Evolutionary conservation across 2,797 vertebrate species (phyloP), one percentile per base, ranked within the genome.

Genomic region (Aphelocoma californica): DNA sequence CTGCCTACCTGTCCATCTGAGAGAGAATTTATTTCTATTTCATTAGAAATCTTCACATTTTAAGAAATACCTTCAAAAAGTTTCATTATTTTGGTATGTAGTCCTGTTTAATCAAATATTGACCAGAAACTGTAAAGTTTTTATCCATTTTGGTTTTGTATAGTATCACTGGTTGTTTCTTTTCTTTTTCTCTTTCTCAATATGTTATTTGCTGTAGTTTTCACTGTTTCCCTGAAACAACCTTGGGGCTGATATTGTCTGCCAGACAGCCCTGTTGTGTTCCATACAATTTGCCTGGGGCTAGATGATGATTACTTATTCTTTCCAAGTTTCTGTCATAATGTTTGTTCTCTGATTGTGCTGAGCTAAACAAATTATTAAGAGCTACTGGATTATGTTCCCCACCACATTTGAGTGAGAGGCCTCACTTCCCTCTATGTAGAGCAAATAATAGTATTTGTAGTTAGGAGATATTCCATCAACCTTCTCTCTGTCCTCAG

Each of bases 321-420:
- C 73, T 81, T 85, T 92, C 60, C 40, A 94, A 94, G 45, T 71
- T 85, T 87, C 67, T 89, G 67, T 67, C 60, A 66, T 64, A 67
- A 78, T 64, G 21, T 73, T 84, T 90, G n/a, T 57, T 74, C 42
- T 73, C 53, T 34, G 28, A 72, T 72, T 87, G 45, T 56, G 61
- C 34, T 57, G 81, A 82, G 34, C 23, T 77, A 85, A 90, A 92
- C 81, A 77, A 87, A 94, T 81, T 92, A 86, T 58, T 85, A 78
- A 88, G 32, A 91, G 38, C 9, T 9, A 74, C 32, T 66, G 36
- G 32, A 38, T 70, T 45, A 28, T 45, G 42, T 51, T 86, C 42
- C 72, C 21, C 72, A 44, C 8, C 62, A 18, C 19, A 45, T 32
- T 34, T 47, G 38, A 88, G 34, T 28, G 42, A 82, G 82, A 88